Base-by-base conservation (phyloP, 1,140 invertebrate species). In the Platyscapa corneri region DNA sequence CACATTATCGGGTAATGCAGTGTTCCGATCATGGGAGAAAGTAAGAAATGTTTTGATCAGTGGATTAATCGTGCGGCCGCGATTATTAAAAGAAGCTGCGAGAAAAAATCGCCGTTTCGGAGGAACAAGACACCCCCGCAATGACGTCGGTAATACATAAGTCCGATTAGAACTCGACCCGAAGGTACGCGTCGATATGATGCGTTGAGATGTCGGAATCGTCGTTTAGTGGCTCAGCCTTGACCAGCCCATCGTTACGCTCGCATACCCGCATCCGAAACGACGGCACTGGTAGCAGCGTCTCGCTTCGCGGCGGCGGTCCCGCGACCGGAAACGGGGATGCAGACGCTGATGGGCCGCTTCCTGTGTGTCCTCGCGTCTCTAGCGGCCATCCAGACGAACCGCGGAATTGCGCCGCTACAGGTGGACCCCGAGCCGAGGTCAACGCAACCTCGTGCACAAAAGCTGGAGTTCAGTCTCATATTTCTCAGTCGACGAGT, bases 331-430 rank as follows among this genome's bases (percentile, higher is more conserved):
- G 88, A 88, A 88, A 88, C 86, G 86, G 86, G 74, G 86, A 88
- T 89, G 87, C 87, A 90, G 89, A 90, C 90, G 89, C 90, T 91
- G 90, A 91, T 91, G 90, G 90, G 89, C 88, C 89, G 82, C 89
- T 91, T 91, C 91, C 91, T 90, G 89, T 90, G 88, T 88, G 90
- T 2, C 8, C 16, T 53, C 10, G 18, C 12, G 42, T 46, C 42
- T 5, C 42, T 12, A 5, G 5, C 12, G 42, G 42, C n/a, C n/a
- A n/a, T n/a, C 5, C 42, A 12, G 42, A 46, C 42, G 42, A 46
- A 20, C 49, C 49, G 49, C 49, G 49, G 49, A 53, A 18, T 16
- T 53, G 49, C 49, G 16, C 89, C 89, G 30, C 74, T 27, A 27
- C 56, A 60, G 56, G 56, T 60, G 56, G 56, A 60, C 56, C 56